phyloP scores from a whole-genome alignment of 2,888 invertebrate species.

The Orthosia incerta region DNA sequence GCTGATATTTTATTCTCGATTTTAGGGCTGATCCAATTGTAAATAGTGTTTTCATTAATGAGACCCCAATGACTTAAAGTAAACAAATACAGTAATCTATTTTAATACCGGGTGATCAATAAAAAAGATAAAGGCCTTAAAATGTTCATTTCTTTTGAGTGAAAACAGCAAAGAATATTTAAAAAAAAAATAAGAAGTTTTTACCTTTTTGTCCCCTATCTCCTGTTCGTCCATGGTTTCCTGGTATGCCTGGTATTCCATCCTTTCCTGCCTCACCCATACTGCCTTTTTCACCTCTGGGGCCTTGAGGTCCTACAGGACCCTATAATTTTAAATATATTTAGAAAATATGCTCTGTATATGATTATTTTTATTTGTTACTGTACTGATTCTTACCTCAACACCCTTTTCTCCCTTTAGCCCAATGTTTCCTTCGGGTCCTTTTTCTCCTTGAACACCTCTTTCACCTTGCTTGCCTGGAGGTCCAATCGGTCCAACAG shows the following conservation, averaged over 20 bases:
- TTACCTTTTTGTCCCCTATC: conserved; percentile 87
- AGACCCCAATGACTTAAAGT: no score
- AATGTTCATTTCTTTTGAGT: no score
- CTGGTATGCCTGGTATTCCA: conserved; percentile 93
- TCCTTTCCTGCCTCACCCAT: conserved; percentile 89
- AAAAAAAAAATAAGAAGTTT: neutral
- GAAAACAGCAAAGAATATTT: no score
- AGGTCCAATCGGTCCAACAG: conserved; percentile 75
- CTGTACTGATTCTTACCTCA: conserved; percentile 76
- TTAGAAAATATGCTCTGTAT: neutral
- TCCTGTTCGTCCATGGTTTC: conserved; percentile 93
- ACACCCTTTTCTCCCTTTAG: conserved; percentile 81
- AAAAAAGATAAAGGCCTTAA: neutral
- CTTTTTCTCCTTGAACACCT: conserved; percentile 90
- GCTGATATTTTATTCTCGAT: no score
- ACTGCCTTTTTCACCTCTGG: conserved; percentile 82
- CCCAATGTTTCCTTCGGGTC: conserved; percentile 85
- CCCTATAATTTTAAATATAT: conserved; percentile 26
- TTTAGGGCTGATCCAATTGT: no score
- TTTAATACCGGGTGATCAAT: neutral
- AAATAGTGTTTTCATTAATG: no score
- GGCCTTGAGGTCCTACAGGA: conserved; percentile 67
- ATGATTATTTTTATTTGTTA: neutral
- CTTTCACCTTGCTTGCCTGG: conserved; percentile 90
- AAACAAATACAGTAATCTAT: no score